Evolutionary conservation across 2,797 vertebrate species (phyloP), one percentile per base, ranked within the genome.

Genomic region (Sebastes jordani): DNA sequence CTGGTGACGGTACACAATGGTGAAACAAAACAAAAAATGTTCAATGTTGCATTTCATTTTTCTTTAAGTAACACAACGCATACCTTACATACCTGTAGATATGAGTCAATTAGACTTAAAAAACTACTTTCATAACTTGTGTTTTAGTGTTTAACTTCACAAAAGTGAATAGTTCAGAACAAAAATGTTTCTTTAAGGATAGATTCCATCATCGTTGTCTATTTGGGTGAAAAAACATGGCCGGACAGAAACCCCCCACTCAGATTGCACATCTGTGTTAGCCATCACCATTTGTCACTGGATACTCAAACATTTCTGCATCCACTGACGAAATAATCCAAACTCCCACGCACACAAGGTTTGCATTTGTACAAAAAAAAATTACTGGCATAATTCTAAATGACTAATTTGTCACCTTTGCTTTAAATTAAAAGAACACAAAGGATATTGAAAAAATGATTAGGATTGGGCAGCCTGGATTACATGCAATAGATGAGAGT

Each of bases 231-330:
- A 89, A 86, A 85, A 82, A 61, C 67, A 86, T 27, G 63, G 71
- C 74, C 71, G 60, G 68, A 91, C 61, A 68, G 73, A 89, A 49
- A 38, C 83, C 83, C 79, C 84, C 82, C 69, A 83, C 93, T 95
- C 93, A 84, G 78, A 86, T 94, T 95, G 89, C 95, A 95, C 95
- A 95, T 95, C 95, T 96, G 95, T 94, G 90, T 93, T 90, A 93
- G 80, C 76, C 85, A 96, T 97, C 93, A 95, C 63, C 80, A 84
- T 84, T 86, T 78, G 64, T 94, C 95, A 88, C 67, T 90, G 94
- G 93, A 93, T 79, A 30, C 87, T 92, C 89, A 94, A 92, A 92
- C 90, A 86, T 93, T 92, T 93, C 78, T 87, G 79, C 82, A 91
- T 93, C 85, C 71, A 82, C 85, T 80, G 80, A 91, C 2, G 23